Evolutionary conservation across 2,888 invertebrate genomes (phyloP), one percentile per base, ranked within the genome.

Genomic region (Cheilosia vulpina): DNA sequence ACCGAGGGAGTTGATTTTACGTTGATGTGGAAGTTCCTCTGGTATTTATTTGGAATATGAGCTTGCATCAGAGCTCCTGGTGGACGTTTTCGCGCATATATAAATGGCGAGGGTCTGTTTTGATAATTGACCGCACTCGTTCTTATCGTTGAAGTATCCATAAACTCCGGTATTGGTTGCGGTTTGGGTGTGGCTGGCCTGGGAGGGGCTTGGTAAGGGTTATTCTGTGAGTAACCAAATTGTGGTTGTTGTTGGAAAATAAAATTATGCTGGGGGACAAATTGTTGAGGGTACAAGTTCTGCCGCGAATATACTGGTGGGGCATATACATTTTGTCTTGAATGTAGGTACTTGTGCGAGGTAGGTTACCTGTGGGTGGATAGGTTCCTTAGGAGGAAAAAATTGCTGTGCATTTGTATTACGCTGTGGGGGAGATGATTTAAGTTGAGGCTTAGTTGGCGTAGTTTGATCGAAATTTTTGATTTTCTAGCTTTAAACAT

Each of bases 91-190:
- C 78, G 71, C 4, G 62, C 69, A 21, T 62, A 69, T 52, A 19
- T 72, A 11, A 72, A 65, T 4, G 58, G 58, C 11, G 63, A 50
- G 11, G 65, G 72, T 15, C 58, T 45, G 34, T 79, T 79, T 17
- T 72, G 58, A 17, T 79, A 65, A n/a, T 79, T 60, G 2, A 72
- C n/a, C 1, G 52, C 43, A 13, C 31, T 57, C 4, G 78, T 41
- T 11, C 43, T 72, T 17, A 65, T 65, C 11, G 65, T 43, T 1
- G 79, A 79, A 0, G 66, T 58, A 4, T 60, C 72, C 66, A 72
- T 79, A 5, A 72, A 60, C 17, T 79, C 79, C 2, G 65, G 58
- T 21, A 31, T 72, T 2, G 58, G 79, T 27, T 79, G 52, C 1
- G 58, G 79, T 11, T 57, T 71, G 17, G 78, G 69, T 2, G 52